Evolutionary conservation across 2,113 vertebrate species (phyloP).

Genomic region (Sus scrofa): DNA sequence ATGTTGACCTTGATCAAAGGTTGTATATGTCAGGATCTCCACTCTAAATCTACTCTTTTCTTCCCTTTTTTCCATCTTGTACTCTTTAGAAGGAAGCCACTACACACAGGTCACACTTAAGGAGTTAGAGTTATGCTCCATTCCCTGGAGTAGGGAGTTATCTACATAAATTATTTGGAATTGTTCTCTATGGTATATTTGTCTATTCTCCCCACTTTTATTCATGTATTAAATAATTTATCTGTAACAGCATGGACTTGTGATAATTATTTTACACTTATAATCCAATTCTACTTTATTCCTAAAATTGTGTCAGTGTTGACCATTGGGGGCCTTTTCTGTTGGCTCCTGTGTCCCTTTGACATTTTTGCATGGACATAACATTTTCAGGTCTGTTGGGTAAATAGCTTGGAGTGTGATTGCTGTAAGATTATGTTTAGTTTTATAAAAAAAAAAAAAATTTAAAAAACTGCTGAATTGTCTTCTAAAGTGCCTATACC

Average conservation of each 20-base stretch:
- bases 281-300: not conserved
- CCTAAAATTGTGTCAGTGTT: not conserved
- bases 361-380: not conserved
- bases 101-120: not conserved
- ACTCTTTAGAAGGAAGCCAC: not conserved
- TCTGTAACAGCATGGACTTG: no score
- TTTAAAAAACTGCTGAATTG: not conserved
- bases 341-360: not conserved
- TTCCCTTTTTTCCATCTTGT: not conserved
- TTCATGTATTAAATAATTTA: not conserved
- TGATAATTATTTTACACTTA: not conserved
- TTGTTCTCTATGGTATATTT: not conserved
- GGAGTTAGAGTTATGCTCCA: no score
- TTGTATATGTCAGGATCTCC: not conserved
- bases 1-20: not conserved
- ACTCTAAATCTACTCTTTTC: not conserved
- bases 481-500: not conserved
- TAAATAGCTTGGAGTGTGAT: not conserved
- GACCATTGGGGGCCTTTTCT: not conserved
- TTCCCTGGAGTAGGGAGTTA: not conserved
- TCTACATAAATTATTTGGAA: not conserved
- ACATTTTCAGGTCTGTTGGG: not conserved
- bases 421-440: not conserved
- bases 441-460: not conserved
- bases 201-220: not conserved